Evolutionary conservation across 2,888 invertebrate species (phyloP), one percentile per base, ranked within the genome.

Genomic region (Torymus texanus): DNA sequence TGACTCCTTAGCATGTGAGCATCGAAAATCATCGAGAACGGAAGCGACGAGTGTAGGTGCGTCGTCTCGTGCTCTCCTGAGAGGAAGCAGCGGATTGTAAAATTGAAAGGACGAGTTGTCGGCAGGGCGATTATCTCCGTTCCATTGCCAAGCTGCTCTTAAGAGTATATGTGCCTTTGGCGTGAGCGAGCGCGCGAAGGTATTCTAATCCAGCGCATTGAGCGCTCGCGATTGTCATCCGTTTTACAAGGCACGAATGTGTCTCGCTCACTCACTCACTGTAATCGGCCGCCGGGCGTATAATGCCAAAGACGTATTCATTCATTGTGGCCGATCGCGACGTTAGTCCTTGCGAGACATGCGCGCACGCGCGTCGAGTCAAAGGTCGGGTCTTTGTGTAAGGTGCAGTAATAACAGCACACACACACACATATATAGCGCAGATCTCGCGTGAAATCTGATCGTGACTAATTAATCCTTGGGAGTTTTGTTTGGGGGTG

Each of bases 381-480:
- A 84, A 86, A 85, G 85, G 82, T 84, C 83, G 83, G 12, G 14
- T 12, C 51, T 13, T 24, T 14, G 53, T 41, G 41, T 41, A 41
- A 41, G 41, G 41, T 41, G 41, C 41, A 41, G 41, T 8, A 41
- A 21, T 21, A 21, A 21, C 1, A 21, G 21, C 21, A 21, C 21
- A 21, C 21, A 21, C 21, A 21, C 21, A 21, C 21, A 21, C 21
- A 21, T 2, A 21, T 2, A 21, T 21, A 21, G 21, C 41, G 10
- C 41, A 41, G 8, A 41, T 41, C 84, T 84, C 84, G 85, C 85
- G 84, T 85, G 83, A 81, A 83, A 83, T 82, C 76, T 14, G 66
- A 84, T 84, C 84, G 86, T 85, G 85, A 87, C 87, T 86, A 87
- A 89, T 89, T 88, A 88, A 89, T 88, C 88, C 86, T 82, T 8